A percentile compares a stretch with the other conserved stretches of the same genome.
Conservation (phyloP, 2,888 invertebrate genomes). For the Lypha dubia region DNA sequence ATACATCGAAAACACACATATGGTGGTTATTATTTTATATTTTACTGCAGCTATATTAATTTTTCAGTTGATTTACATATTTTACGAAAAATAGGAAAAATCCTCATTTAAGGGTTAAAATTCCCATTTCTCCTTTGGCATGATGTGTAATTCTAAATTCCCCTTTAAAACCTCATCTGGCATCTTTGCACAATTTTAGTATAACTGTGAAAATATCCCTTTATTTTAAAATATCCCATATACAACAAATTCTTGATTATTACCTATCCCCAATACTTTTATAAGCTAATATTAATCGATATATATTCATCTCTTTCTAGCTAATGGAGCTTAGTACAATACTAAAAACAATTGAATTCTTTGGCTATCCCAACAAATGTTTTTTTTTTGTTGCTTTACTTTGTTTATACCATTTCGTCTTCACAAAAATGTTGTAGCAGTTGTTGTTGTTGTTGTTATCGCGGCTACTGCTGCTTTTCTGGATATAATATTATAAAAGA, state of each 20-base stretch:
- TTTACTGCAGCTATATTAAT: no score
- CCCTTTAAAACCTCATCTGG: conserved; percentile 8
- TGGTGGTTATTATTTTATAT: no score
- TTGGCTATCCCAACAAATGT: conserved; percentile 23
- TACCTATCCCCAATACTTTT: conserved; percentile 14
- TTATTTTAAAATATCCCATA: conserved; percentile 51
- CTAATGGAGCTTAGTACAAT: neutral
- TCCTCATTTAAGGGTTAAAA: no score
- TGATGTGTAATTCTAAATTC: neutral
- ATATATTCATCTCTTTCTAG: conserved; percentile 35
- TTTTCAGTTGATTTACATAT: no score
- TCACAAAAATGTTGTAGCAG: conserved; percentile 46
- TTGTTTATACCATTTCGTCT: conserved; percentile 52
- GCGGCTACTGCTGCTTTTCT: conserved; percentile 40
- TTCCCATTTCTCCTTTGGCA: neutral
- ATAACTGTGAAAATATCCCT: conserved; percentile 44
- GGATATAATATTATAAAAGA: conserved; percentile 32
- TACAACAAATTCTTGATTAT: conserved; percentile 26
- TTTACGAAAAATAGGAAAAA: no score
- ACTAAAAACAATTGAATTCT: conserved; percentile 24
- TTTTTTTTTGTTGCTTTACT: conserved; percentile 29
- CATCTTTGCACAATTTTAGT: neutral
- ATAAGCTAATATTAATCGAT: neutral
- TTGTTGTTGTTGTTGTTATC: conserved; percentile 47
- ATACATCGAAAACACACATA: no score